Base-by-base conservation (phyloP, 2,888 invertebrate genomes). In the Cantharis flavilabris region DNA sequence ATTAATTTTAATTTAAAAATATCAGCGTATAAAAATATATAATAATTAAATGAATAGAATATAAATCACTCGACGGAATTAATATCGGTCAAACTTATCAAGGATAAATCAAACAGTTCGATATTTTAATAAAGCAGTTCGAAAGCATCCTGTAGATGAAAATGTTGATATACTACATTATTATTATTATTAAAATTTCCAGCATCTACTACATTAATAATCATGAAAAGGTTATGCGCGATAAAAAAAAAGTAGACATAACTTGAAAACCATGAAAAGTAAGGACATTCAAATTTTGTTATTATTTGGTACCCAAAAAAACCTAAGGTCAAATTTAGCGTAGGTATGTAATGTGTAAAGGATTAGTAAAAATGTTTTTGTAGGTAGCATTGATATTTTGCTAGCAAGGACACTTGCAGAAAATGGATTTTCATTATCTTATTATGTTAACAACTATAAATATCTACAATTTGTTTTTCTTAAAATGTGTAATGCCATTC, bases 231-330 rank as follows among this genome's bases (percentile, higher is more conserved):
- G 65, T 67, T 67, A 67, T 3, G 0, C 65, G 0, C 16, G 49
- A 23, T 64, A 64, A 67, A 67, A 67, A n/a, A 20, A 67, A 67
- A 67, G 65, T 18, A 23, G 65, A 23, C 23, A n/a, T 26, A 14
- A 67, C 9, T 67, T 67, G 65, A 23, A 70, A 73, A 30, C 69
- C 73, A 30, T 73, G 73, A 73, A 69, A 73, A 73, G 28, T 73
- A 64, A 69, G 73, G 69, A 23, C 62, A 73, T 70, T 49, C 63
- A 67, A 73, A 73, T 73, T 73, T 70, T 70, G 69, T 69, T 49
- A 69, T 73, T 73, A 73, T 70, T 69, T 30, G 23, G 63, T 18
- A 18, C 18, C 69, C 30, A 69, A 73, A 73, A 30, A 69, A 70
- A 70, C 16, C 69, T 9, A 62, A 73, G 67, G 72, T 67, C 16